Base-by-base conservation (phyloP, 1,140 invertebrate genomes). In the Drosophila obscura region DNA sequence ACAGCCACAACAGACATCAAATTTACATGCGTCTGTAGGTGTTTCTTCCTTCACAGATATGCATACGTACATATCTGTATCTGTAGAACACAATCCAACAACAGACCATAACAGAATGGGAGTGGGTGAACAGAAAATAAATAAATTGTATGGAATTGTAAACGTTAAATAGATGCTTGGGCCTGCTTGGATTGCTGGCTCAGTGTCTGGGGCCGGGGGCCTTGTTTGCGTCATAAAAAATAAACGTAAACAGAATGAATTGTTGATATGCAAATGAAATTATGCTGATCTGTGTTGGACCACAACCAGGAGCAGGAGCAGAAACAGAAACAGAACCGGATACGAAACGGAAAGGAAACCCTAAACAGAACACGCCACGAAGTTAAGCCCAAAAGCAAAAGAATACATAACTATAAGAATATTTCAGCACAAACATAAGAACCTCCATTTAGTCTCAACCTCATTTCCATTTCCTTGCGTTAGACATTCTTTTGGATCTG, bases 241-340 rank as follows among this genome's bases (percentile, higher is more conserved):
- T 77, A 77, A 77, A 77, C 75, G 73, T 65, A 77, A 77, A 77
- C 73, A 77, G 75, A 77, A 77, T 52, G 74, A 77, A 77, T 77
- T 77, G 75, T 77, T 77, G 75, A 77, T 77, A 77, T 77, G 75
- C 75, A 77, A 77, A 77, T 77, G 65, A 77, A 77, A 76, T 77
- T 77, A 77, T 77, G 75, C 73, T 77, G 75, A 77, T 77, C 75
- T 77, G 59, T 48, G 74, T 66, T 39, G 72, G 69, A 73, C 64
- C 64, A 66, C 48, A 67, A 35, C 61, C 61, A 39, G 43, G 13
- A 28, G 22, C 22, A 24, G 22, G 4, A 28, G 24, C 50, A 16
- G 49, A 28, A 43, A n/a, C 50, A 41, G 63, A 53, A 6, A 44
- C 46, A 35, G 49, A 44, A 35, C n/a, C 57, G 64, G 19, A 67